Evolutionary conservation across 2,113 vertebrate genomes (phyloP), one percentile per base, ranked within the genome.

Genomic region (Otolemur garnettii): DNA sequence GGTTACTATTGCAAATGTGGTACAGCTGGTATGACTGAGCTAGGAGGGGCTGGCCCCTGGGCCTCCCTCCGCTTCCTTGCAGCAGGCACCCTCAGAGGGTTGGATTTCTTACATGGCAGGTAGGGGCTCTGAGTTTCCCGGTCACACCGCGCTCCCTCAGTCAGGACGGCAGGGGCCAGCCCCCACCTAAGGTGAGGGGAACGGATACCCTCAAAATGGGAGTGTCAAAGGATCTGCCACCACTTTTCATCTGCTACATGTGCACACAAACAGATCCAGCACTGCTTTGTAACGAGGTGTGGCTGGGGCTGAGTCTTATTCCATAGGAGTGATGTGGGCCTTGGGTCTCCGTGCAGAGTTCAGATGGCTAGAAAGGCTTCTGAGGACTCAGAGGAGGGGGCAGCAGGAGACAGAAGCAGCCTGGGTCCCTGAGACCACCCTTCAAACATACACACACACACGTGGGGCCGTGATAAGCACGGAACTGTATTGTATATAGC

Each of bases 241-340:
- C 68, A 21, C 14, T n/a, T 30, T n/a, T 5, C 5, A 1, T 24
- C 0, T 0, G 2, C 38, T 28, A 24, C 57, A 17, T 1, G 0
- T 19, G 38, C 55, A 3, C 4, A 1, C 55, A 7, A 4, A 75
- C 0, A 10, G 71, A 7, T 19, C 6, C 19, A 2, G 1, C 4
- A 0, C 19, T 18, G 2, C 19, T 28, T 60, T 24, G 28, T 19
- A 30, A 6, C 45, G 59, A 21, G 69, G 28, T 2, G 18, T 17
- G 15, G 14, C 38, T 30, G 53, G 68, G 68, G 24, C 57, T 24
- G 38, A 24, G 11, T n/a, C 33, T 33, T 35, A 45, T 17, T 24
- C 71, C 71, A 4, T 4, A 17, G 24, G 50, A 14, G 45, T 64
- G 66, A 21, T 5, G 9, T 75, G 50, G 28, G 28, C 17, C 28